Conservation (phyloP, 2,888 invertebrate species). For the Drosophila trichaetosa region DNA sequence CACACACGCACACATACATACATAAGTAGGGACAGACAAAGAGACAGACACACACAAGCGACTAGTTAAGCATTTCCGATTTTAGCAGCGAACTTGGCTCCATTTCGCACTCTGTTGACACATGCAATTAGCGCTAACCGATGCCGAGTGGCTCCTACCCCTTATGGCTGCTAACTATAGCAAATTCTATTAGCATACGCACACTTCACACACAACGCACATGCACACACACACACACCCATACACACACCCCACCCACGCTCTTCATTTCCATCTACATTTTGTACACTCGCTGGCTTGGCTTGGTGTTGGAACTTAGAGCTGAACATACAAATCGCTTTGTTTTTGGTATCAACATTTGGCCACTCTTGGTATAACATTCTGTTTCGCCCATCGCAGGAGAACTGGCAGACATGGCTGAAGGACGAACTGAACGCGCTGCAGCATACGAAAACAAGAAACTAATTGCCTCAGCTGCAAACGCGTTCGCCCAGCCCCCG, state of each 20-base stretch:
- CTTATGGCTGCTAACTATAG: slow-evolving; percentile 63
- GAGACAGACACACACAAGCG: slow-evolving; percentile 28
- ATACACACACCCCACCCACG: slow-evolving; percentile 1
- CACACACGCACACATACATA: slow-evolving; percentile 8
- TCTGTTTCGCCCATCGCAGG: slow-evolving; percentile 75
- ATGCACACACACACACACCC: slow-evolving; percentile 17
- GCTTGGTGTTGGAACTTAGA: slow-evolving; percentile 63
- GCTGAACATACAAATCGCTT: slow-evolving; percentile 28
- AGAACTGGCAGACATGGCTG: slow-evolving; percentile 83
- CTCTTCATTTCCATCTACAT: slow-evolving; percentile 20
- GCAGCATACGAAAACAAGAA: slow-evolving; percentile 76
- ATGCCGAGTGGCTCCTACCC: slow-evolving; percentile 70
- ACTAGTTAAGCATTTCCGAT: slow-evolving; percentile 81
- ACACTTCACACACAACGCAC: slow-evolving; percentile 23
- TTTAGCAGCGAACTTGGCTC: slow-evolving; percentile 66
- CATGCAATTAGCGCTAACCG: slow-evolving; percentile 79
- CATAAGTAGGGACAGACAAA: slow-evolving; percentile 4
- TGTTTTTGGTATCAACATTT: slow-evolving; percentile 43
- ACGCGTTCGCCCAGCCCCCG: slow-evolving; percentile 32
- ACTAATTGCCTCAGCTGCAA: slow-evolving; percentile 70
- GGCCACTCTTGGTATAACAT: slow-evolving; percentile 49
- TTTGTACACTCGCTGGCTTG: slow-evolving; percentile 51
- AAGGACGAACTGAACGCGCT: slow-evolving; percentile 83
- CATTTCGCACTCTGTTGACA: slow-evolving; percentile 71
- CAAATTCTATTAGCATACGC: slow-evolving; percentile 73